Base-by-base conservation (phyloP, 2,888 invertebrate genomes). In the Scaptomyza cyrtandrae region DNA sequence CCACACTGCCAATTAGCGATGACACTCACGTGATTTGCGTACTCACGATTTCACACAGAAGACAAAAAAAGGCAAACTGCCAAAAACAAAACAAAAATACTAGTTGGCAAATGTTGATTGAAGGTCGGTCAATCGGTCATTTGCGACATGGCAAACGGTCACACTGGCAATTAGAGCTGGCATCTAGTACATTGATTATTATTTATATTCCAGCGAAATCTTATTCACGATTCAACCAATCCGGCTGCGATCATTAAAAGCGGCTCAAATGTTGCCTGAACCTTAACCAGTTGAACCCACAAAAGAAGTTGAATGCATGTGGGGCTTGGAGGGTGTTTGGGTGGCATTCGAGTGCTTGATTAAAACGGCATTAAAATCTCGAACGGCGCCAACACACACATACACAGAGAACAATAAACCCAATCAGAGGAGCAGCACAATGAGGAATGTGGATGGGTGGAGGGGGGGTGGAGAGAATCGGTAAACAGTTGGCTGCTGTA, bases 1-100 rank as follows among this genome's bases (percentile, higher is more conserved):
- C 43, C 70, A 75, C 59, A 56, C 52, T 69, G 70, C 10, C 71
- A 56, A 70, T 75, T 75, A 75, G 56, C 46, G 58, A 54, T 60
- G 46, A 35, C 16, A 46, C 19, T 33, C 61, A 11, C 2, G 11
- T 10, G 11, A 39, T 19, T n/a, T 14, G 24, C 24, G 16, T 41
- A 31, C 24, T 11, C 13, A 19, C 19, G 29, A 11, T 14, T 43
- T 24, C n/a, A n/a, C n/a, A n/a, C n/a, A n/a, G 5, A 14, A 27
- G 24, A 10, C 11, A 14, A n/a, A 6, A 27, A 14, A 6, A 2
- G 3, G n/a, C 9, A 9, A 29, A 24, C 24, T 24, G 29, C 6
- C 33, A 10, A 31, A 7, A 10, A 31, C 7, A 31, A 31, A 33
- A 10, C 9, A 31, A 9, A 6, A 29, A 29, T 29, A 1, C 29